Percentiles rank a stretch among this genome's conserved stretches.
Conservation (phyloP, 2,113 vertebrate genomes). For the Polypterus senegalus region DNA sequence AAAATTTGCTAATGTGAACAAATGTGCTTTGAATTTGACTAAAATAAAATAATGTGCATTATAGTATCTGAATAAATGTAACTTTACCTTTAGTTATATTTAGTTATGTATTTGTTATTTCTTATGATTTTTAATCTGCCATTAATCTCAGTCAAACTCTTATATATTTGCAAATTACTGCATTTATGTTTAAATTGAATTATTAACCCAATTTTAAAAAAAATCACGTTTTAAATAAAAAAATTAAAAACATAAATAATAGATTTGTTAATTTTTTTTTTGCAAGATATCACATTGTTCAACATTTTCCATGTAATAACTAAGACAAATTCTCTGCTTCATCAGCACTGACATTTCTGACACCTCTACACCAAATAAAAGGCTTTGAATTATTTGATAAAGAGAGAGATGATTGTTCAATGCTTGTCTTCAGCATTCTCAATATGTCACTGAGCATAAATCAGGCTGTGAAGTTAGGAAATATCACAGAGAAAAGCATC, state of each 20-base stretch:
- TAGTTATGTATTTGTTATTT: no score
- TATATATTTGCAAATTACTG: no score
- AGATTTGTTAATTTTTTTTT: not conserved
- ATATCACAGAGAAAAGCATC: not conserved
- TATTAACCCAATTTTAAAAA: not conserved
- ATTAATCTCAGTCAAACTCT: no score
- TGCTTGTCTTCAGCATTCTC: not conserved
- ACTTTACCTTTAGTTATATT: no score
- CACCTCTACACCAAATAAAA: not conserved
- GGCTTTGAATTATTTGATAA: not conserved
- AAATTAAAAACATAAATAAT: not conserved
- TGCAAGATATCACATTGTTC: not conserved
- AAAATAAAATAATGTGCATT: no score
- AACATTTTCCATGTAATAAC: not conserved
- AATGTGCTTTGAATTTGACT: no score
- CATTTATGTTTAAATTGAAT: not conserved
- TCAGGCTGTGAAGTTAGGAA: not conserved
- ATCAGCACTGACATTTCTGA: conserved; percentile 1
- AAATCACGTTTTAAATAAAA: not conserved
- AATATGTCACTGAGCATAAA: not conserved
- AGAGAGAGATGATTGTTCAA: not conserved
- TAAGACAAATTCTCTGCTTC: not conserved
- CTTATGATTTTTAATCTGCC: no score
- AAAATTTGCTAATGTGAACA: no score
- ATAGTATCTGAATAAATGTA: no score